phyloP scores from a whole-genome alignment of 2,888 invertebrate genomes.

The Stenichneumon culpator region DNA sequence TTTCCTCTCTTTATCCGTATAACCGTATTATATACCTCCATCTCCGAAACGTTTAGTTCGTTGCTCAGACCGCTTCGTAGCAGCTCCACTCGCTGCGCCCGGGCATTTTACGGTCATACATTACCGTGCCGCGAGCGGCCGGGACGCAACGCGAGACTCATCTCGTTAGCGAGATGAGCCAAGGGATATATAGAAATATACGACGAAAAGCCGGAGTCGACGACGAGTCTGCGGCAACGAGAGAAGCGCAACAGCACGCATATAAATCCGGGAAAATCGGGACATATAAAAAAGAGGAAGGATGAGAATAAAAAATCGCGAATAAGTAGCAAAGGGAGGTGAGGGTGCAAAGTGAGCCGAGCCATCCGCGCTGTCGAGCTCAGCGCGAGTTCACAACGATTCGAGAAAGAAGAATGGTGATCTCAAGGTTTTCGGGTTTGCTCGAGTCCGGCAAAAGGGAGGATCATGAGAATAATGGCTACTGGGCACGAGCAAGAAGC shows the following conservation, averaged over 20 bases:
- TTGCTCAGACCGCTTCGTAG: not conserved
- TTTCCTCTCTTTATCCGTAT: not conserved
- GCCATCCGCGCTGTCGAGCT: constrained; percentile 9
- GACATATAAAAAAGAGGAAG: not conserved
- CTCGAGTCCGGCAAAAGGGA: constrained; percentile 36
- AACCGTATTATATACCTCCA: not conserved
- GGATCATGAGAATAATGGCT: constrained; percentile 60
- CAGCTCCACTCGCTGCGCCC: not conserved
- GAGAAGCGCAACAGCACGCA: constrained; percentile 15
- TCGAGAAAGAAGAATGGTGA: constrained; percentile 13
- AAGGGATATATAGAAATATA: not conserved
- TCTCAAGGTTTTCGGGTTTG: constrained; percentile 39
- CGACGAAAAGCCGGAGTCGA: not conserved
- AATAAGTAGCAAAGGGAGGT: constrained; percentile 14
- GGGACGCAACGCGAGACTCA: constrained; percentile 14
- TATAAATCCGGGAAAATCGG: not conserved
- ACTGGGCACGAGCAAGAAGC: constrained; percentile 61
- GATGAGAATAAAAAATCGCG: not conserved
- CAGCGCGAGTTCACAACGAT: constrained; percentile 10
- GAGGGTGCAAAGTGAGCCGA: constrained; percentile 14
- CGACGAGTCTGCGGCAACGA: not conserved
- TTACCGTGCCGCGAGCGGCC: constrained; percentile 19
- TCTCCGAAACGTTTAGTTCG: constrained; percentile 30
- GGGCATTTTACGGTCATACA: constrained; percentile 32
- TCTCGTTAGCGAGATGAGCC: constrained; percentile 27